phyloP scores from a whole-genome alignment of 1,140 invertebrate species.

The Vanessa atalanta region DNA sequence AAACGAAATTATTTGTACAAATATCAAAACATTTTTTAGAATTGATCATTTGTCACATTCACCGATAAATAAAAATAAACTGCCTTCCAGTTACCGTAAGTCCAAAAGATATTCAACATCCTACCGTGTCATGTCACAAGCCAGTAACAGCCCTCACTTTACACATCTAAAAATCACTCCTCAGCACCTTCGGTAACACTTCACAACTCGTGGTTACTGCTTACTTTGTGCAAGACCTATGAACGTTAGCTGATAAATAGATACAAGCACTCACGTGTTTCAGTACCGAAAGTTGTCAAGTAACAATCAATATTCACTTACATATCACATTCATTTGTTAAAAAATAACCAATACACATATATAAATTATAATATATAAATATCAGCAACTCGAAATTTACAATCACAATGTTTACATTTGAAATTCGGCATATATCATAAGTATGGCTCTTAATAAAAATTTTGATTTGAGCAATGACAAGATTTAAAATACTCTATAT shows the following conservation, averaged over 20 bases:
- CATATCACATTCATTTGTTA: constrained; percentile 76
- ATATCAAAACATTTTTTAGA: constrained; percentile 45
- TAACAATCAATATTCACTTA: constrained; percentile 66
- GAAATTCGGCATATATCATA: constrained; percentile 72
- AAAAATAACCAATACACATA: constrained; percentile 66
- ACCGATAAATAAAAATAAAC: constrained; percentile 43
- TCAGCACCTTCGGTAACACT: constrained; percentile 69
- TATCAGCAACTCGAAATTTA: constrained; percentile 70
- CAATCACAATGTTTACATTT: constrained; percentile 68
- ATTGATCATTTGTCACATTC: constrained; percentile 47
- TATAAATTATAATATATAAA: constrained; percentile 60
- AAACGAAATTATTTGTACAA: constrained; percentile 50
- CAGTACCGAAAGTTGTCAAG: constrained; percentile 64
- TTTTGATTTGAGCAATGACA: constrained; percentile 78
- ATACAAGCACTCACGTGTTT: constrained; percentile 8
- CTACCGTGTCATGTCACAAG: constrained; percentile 54
- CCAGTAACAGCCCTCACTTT: constrained; percentile 44
- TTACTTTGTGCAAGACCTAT: constrained; percentile 18
- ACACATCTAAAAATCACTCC: constrained; percentile 54
- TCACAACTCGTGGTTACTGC: constrained; percentile 55
- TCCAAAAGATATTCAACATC: constrained; percentile 47
- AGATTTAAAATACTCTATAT: constrained; percentile 70
- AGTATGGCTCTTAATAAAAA: constrained; percentile 75
- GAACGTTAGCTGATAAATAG: constrained; percentile 2
- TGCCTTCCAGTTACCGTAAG: constrained; percentile 43